Conservation (phyloP, 2,113 vertebrate species). For the Osmerus mordax region DNA sequence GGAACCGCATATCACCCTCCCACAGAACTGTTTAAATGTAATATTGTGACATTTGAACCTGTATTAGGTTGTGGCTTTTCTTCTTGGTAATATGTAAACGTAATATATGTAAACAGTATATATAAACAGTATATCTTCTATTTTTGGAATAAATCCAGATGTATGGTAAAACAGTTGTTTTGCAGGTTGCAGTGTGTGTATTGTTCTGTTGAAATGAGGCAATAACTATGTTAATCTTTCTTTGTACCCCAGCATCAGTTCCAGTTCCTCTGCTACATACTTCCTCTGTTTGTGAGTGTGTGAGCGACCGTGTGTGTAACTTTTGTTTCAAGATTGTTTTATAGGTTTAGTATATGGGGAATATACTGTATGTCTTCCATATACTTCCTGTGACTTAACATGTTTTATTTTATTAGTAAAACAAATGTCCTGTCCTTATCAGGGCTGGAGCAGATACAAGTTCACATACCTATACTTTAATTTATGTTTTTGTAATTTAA, state of each 20-base stretch:
- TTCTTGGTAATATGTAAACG: constrained; percentile 66
- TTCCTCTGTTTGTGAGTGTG: constrained; percentile 32
- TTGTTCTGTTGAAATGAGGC: constrained; percentile 65
- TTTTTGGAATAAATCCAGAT: constrained; percentile 68
- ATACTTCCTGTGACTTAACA: constrained; percentile 28
- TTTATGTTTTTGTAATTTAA: constrained; percentile 43
- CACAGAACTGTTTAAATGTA: constrained; percentile 66
- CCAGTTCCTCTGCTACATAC: constrained; percentile 49
- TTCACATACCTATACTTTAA: constrained; percentile 46
- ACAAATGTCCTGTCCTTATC: constrained; percentile 49
- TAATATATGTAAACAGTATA: constrained; percentile 72
- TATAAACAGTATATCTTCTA: constrained; percentile 68
- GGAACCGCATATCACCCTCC: constrained; percentile 33
- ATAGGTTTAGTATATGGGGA: neutral
- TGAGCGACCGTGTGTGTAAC: constrained; percentile 7
- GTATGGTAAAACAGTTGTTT: constrained; percentile 51
- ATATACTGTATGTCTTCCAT: constrained; percentile 36
- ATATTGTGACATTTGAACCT: constrained; percentile 70
- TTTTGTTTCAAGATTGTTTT: neutral
- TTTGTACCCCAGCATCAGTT: constrained; percentile 61
- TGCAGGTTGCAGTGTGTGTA: constrained; percentile 51
- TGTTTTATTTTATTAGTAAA: constrained; percentile 44
- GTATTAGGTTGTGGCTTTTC: constrained; percentile 72
- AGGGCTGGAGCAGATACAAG: constrained; percentile 55
- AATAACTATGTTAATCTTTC: constrained; percentile 63